phyloP scores from a whole-genome alignment of 1,140 invertebrate genomes.

The Neotoxoptera formosana region DNA sequence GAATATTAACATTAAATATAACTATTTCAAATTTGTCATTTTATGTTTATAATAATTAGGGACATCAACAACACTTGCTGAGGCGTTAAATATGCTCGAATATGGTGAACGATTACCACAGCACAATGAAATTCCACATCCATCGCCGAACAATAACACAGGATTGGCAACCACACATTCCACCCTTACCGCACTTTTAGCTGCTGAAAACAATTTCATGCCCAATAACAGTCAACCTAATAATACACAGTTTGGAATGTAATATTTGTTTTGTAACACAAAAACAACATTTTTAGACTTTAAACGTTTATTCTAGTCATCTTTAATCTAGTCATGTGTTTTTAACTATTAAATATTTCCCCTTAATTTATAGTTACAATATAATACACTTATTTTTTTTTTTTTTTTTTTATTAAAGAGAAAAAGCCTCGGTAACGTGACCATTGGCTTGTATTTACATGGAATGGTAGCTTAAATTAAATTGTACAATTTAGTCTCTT shows the following conservation, averaged over 20 bases:
- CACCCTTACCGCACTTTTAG: conserved; percentile 46
- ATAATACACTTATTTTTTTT: too few species aligned
- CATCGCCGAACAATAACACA: conserved; percentile 40
- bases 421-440: too few species aligned
- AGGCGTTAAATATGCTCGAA: conserved; percentile 53
- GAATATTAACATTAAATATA: background rate
- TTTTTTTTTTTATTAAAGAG: too few species aligned
- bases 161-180: conserved; percentile 54
- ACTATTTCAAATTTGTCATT: conserved; percentile 5
- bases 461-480: too few species aligned
- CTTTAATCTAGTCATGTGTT: conserved; percentile 16
- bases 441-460: too few species aligned
- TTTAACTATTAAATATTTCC: background rate
- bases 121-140: conserved; percentile 54
- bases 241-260: conserved; percentile 53
- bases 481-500: too few species aligned
- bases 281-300: background rate
- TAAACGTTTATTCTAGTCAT: conserved; percentile 10
- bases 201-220: conserved; percentile 52
- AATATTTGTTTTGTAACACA: background rate
- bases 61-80: conserved; percentile 44
- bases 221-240: conserved; percentile 19
- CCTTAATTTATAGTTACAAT: background rate
- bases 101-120: conserved; percentile 54
- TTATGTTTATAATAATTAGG: conserved; percentile 35